Evolutionary conservation across 2,113 vertebrate genomes (phyloP).

Genomic region (Podocnemis expansa): DNA sequence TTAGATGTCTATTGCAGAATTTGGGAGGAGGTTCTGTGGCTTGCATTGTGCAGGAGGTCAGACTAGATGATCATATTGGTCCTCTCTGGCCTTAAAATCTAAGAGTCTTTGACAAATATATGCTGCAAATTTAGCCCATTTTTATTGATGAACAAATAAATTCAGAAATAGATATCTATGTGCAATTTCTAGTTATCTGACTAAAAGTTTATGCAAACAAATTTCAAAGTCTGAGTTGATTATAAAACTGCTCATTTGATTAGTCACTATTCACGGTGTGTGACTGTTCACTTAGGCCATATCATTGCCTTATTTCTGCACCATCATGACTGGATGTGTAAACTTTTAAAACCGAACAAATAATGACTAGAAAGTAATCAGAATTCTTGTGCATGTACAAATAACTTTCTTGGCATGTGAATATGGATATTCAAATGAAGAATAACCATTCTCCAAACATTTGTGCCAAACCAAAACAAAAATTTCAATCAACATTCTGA

Average conservation of each 20-base stretch:
- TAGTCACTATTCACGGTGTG: neutral
- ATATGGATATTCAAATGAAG: neutral
- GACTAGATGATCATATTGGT: too few relatives aligned
- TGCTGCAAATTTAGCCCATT: neutral
- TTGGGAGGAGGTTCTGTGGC: too few relatives aligned
- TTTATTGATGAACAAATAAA: neutral
- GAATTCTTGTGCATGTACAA: neutral
- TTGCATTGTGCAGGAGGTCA: too few relatives aligned
- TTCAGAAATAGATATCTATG: neutral
- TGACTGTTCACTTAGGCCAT: neutral
- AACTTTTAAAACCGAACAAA: neutral
- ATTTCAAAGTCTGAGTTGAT: neutral
- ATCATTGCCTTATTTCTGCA: neutral
- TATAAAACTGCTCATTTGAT: neutral
- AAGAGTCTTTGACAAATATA: neutral
- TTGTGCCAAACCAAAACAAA: neutral
- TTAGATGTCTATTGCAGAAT: too few relatives aligned
- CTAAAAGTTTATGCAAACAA: neutral
- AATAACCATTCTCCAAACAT: neutral
- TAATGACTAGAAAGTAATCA: neutral
- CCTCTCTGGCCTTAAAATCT: too few relatives aligned
- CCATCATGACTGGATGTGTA: neutral
- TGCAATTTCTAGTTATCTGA: neutral
- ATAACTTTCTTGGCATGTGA: neutral
- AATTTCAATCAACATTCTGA: neutral